These are phyloP conservation scores for Hedya salicella DNA, from an alignment of 2,888 invertebrate species.

Conservation along the genomic window DNA sequence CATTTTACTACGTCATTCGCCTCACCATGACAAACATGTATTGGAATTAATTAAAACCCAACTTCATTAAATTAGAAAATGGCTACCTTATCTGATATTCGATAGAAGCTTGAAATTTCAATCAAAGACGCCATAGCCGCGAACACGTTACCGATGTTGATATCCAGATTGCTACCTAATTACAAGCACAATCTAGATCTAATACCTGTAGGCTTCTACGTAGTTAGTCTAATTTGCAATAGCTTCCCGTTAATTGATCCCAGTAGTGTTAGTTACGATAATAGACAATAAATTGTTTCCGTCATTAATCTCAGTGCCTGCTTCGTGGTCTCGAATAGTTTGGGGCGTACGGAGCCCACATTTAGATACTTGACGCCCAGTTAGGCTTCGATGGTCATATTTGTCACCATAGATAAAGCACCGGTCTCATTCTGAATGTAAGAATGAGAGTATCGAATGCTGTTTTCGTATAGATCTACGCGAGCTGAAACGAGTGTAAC, in stretches of 20 bases:
- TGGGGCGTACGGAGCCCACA: background rate
- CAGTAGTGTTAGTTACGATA: constrained; percentile 75
- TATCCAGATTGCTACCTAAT: constrained; percentile 53
- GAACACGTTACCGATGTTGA: constrained; percentile 48
- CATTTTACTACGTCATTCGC: background rate
- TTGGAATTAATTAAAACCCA: constrained; percentile 17
- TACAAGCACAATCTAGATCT: constrained; percentile 66
- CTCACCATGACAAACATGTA: constrained; percentile 11
- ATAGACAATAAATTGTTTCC: constrained; percentile 83
- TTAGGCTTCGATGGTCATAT: background rate
- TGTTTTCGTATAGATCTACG: background rate
- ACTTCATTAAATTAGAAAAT: constrained; percentile 24
- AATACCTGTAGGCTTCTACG: constrained; percentile 64
- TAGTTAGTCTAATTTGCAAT: constrained; percentile 81
- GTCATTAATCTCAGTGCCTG: constrained; percentile 77
- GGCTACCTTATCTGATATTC: constrained; percentile 18
- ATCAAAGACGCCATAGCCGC: constrained; percentile 36
- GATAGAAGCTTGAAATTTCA: constrained; percentile 40
- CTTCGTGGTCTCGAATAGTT: background rate
- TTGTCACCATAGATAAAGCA: background rate
- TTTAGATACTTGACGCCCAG: background rate
- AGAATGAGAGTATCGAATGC: background rate
- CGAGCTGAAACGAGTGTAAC: background rate
- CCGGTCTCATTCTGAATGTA: background rate
- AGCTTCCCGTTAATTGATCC: constrained; percentile 82